phyloP scores from a whole-genome alignment of 2,888 invertebrate species.

The Ormyrus pomaceus region DNA sequence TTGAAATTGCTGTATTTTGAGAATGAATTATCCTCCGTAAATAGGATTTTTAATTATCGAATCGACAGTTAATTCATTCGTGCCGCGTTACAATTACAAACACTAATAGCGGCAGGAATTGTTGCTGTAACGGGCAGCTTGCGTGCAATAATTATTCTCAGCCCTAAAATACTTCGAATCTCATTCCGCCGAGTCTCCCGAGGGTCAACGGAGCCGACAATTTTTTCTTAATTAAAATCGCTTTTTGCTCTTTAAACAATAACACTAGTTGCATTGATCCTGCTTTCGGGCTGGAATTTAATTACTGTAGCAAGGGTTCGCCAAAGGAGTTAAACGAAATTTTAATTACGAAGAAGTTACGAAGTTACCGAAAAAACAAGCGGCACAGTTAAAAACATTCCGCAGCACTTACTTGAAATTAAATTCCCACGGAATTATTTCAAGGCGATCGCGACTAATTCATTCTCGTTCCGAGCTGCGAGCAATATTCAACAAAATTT shows the following conservation, averaged over 20 bases:
- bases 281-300: slow-evolving; percentile 9
- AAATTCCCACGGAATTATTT: too few species aligned
- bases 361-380: too few species aligned
- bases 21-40: neutral
- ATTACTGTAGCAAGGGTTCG: slow-evolving; percentile 4
- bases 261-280: neutral
- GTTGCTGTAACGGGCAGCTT: slow-evolving; percentile 2
- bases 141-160: slow-evolving; percentile 1
- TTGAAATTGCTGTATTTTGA: too few species aligned
- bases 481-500: too few species aligned
- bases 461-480: too few species aligned
- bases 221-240: slow-evolving; percentile 29
- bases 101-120: slow-evolving; percentile 21
- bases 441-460: too few species aligned
- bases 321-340: neutral
- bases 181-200: slow-evolving; percentile 1
- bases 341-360: neutral
- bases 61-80: slow-evolving; percentile 18
- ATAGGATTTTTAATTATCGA: slow-evolving; percentile 23
- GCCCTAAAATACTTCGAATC: slow-evolving; percentile 7
- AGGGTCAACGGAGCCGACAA: neutral
- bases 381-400: too few species aligned
- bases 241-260: neutral
- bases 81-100: slow-evolving; percentile 19
- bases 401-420: too few species aligned